Percentiles rank a stretch among this genome's conserved stretches.
Evolutionary conservation across 2,113 vertebrate species (phyloP).

Genomic region (Bubo scandiacus): DNA sequence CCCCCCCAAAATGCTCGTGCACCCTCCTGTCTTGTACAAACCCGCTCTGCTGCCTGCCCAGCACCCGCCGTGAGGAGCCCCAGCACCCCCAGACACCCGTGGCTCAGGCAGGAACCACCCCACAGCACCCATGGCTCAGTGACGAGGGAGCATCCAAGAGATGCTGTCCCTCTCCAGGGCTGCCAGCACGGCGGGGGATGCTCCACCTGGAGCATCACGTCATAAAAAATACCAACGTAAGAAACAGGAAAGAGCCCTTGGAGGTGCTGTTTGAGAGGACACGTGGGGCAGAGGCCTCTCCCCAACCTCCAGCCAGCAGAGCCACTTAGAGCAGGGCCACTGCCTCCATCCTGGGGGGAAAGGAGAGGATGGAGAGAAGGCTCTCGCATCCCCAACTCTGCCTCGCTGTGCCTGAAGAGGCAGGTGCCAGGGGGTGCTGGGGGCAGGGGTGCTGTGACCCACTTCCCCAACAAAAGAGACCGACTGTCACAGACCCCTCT

Average conservation of each 20-base stretch:
- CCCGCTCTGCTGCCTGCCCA: background rate
- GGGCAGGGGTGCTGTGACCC: background rate
- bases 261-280: background rate
- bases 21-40: background rate
- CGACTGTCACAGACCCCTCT: background rate
- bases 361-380: background rate
- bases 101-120: background rate
- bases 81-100: fast-evolving
- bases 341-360: fast-evolving
- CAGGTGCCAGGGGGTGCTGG: background rate
- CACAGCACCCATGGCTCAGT: background rate
- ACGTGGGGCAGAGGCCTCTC: fast-evolving
- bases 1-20: background rate
- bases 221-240: background rate
- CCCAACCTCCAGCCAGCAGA: background rate
- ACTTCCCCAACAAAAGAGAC: background rate
- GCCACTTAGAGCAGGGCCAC: background rate
- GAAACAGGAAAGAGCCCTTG: fast-evolving
- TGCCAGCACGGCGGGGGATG: background rate
- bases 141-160: background rate
- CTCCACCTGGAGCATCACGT: background rate
- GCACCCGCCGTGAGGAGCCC: background rate
- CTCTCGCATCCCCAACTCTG: too few species aligned
- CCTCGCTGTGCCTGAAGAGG: fast-evolving
- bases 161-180: background rate